These are phyloP conservation scores for Megaceryle alcyon DNA, from an alignment of 2,797 vertebrate genomes.

Conservation along the genomic window DNA sequence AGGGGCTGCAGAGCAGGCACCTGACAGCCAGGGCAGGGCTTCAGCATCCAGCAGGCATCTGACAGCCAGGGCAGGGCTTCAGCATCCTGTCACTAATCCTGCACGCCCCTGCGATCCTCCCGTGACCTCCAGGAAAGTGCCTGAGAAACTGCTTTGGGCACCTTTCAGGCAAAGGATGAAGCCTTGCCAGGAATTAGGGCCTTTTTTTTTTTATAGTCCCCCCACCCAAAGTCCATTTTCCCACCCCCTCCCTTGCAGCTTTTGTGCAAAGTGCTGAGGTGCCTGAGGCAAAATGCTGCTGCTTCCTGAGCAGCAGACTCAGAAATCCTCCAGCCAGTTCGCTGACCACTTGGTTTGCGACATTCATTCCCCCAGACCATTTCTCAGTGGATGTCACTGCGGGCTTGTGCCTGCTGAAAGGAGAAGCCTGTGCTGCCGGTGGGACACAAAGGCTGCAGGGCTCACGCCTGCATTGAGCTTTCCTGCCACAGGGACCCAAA, in stretches of 20 bases:
- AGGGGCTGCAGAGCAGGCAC: neutral
- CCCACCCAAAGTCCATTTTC: neutral
- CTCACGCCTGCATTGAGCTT: neutral
- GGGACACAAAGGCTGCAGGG: neutral
- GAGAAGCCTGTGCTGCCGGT: neutral
- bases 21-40: neutral
- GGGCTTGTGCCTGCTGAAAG: fast-evolving
- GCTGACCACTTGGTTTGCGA: fast-evolving
- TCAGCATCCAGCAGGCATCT: neutral
- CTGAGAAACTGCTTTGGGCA: neutral
- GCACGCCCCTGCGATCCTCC: fast-evolving
- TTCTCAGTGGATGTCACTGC: neutral
- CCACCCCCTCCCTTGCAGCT: neutral
- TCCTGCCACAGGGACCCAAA: neutral
- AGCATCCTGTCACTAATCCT: fast-evolving
- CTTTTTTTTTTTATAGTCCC: neutral
- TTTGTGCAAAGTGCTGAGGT: neutral
- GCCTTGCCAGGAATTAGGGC: neutral
- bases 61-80: neutral
- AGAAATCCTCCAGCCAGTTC: neutral
- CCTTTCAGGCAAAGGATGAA: neutral
- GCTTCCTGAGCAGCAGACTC: neutral
- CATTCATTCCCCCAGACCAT: neutral
- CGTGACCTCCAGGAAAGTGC: neutral
- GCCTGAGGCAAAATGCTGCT: neutral